phyloP scores from a whole-genome alignment of 2,113 vertebrate species.

The Colius striatus region DNA sequence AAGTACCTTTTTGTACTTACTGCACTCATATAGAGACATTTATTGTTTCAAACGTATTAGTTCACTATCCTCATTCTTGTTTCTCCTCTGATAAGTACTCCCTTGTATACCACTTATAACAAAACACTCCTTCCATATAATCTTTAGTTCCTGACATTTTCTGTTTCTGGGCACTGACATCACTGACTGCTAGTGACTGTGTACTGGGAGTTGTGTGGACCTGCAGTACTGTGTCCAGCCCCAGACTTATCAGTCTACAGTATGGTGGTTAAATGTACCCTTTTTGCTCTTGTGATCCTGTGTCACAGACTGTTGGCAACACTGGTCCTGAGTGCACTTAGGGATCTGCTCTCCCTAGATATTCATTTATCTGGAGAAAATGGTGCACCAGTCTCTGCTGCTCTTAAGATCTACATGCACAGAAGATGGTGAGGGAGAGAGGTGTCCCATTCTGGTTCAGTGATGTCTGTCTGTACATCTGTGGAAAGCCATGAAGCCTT shows the following conservation, averaged over 20 bases:
- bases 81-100: not conserved
- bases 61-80: not conserved
- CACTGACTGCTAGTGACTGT: not conserved
- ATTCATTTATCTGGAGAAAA: not conserved
- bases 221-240: not conserved
- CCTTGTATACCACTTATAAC: too few species aligned
- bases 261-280: not conserved
- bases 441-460: not conserved
- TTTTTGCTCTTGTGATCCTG: not conserved
- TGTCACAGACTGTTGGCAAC: not conserved
- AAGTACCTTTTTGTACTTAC: not conserved
- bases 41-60: not conserved
- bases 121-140: not conserved
- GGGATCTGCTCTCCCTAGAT: not conserved
- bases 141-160: not conserved
- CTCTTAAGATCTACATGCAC: not conserved
- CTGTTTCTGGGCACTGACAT: not conserved
- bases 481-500: not conserved
- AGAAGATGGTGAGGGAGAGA: not conserved
- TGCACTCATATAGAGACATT: not conserved
- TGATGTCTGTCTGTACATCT: not conserved
- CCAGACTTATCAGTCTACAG: not conserved
- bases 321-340: not conserved
- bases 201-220: not conserved
- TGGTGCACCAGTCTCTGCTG: not conserved